These are phyloP conservation scores for Ctenopoma multispine DNA, from an alignment of 2,797 vertebrate species.

Conservation along the genomic window DNA sequence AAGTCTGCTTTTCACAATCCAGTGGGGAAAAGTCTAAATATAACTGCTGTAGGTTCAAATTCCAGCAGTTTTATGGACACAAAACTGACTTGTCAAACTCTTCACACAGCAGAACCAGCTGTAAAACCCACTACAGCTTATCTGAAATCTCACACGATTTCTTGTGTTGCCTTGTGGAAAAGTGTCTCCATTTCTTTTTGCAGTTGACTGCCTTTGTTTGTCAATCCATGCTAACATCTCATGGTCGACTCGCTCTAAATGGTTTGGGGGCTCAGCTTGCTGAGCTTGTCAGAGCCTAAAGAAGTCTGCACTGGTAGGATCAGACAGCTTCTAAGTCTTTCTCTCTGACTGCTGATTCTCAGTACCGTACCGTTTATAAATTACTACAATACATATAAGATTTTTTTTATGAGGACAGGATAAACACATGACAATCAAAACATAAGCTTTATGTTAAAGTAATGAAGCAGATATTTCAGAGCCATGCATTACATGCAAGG, in stretches of 20 bases:
- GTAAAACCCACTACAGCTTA: slow-evolving; percentile 18
- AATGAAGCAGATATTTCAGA: slow-evolving; percentile 47
- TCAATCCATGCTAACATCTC: slow-evolving; percentile 40
- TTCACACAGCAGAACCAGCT: background rate
- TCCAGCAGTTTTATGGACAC: too few species aligned
- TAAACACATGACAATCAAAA: slow-evolving; percentile 24
- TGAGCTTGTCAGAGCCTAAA: slow-evolving; percentile 19
- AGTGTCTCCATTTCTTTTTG: slow-evolving; percentile 35
- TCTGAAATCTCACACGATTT: slow-evolving; percentile 34
- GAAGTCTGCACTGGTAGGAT: slow-evolving; percentile 15
- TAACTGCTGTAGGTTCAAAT: slow-evolving; percentile 11
- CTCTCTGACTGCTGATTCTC: slow-evolving; percentile 27
- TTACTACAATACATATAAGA: background rate
- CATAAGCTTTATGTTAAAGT: slow-evolving; percentile 22
- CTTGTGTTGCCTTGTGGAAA: slow-evolving; percentile 35
- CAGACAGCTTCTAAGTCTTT: slow-evolving; percentile 7
- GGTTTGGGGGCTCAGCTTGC: slow-evolving; percentile 35
- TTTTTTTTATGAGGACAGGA: slow-evolving; percentile 4
- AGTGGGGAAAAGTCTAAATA: background rate
- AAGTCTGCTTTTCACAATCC: background rate
- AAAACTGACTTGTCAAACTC: background rate
- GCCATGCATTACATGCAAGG: slow-evolving; percentile 79
- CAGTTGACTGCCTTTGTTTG: slow-evolving; percentile 39
- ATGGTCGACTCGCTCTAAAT: slow-evolving; percentile 15
- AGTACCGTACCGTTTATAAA: slow-evolving; percentile 5